These are phyloP conservation scores for Mesopsocus fuscifrons DNA, from an alignment of 2,888 invertebrate genomes.

Conservation along the genomic window DNA sequence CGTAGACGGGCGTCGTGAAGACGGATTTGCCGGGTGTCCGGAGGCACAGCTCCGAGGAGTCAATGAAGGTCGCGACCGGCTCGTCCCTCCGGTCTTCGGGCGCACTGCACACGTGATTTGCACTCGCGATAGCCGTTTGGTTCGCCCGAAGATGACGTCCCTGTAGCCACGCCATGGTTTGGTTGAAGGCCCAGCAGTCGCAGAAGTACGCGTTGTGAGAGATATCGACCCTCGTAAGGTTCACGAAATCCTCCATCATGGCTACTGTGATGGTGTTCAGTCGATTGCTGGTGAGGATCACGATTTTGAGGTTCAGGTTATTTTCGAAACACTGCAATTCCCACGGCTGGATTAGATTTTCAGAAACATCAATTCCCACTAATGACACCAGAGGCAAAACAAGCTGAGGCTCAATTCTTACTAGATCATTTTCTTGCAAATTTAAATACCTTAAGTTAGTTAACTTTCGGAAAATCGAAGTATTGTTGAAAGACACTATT, in stretches of 20 bases:
- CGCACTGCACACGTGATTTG: not conserved
- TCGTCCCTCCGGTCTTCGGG: constrained; percentile 6
- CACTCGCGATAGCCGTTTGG: not conserved
- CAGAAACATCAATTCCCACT: constrained; percentile 30
- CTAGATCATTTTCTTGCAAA: constrained; percentile 30
- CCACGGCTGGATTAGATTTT: constrained; percentile 34
- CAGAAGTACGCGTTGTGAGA: constrained; percentile 35
- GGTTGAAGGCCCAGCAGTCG: constrained; percentile 30
- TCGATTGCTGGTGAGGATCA: constrained; percentile 33
- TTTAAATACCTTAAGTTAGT: constrained; percentile 31
- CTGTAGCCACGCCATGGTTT: constrained; percentile 9
- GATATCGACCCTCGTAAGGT: constrained; percentile 28
- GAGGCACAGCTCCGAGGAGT: constrained; percentile 1
- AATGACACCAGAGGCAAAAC: constrained; percentile 28
- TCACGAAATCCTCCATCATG: constrained; percentile 36
- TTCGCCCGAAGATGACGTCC: not conserved
- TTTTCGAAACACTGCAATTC: constrained; percentile 29
- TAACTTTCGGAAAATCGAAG: constrained; percentile 31
- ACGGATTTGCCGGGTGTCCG: not conserved
- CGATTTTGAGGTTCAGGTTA: constrained; percentile 25
- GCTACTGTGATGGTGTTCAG: constrained; percentile 32
- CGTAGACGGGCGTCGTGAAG: not conserved
- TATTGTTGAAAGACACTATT: constrained; percentile 26
- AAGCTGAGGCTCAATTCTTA: constrained; percentile 26
- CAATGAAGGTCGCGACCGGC: not conserved